Base-by-base conservation (phyloP, 2,888 invertebrate genomes). In the Abrostola tripartita region DNA sequence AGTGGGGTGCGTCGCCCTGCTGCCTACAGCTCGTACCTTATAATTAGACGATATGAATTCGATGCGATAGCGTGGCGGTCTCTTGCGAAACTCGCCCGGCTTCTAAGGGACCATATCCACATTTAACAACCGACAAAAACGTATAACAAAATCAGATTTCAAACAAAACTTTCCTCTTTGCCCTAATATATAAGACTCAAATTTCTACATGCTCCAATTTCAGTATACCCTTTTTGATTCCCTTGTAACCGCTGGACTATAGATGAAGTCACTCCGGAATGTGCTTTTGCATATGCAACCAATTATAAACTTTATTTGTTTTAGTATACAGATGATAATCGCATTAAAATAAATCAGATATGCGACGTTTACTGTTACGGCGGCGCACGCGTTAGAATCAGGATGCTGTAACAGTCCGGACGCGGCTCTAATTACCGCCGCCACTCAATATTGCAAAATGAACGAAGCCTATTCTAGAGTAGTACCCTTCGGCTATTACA, bases 1-100 rank as follows among this genome's bases (percentile, higher is more conserved):
- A 81, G 76, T 55, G 76, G 78, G 70, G 78, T 78, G 77, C 81
- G 82, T 80, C 80, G 81, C 74, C 61, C 83, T 81, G 81, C 83
- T 79, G 65, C 73, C 84, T 82, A 85, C 87, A 81, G 42, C 83
- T 89, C 88, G 82, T 90, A 90, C 91, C 92, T 90, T 92, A 91
- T 93, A 93, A 94, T 94, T 94, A 94, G 90, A 89, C 88, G 89
- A 92, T 93, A 93, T 93, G 92, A 91, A 91, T 92, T 91, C 90
- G 91, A 92, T 88, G 89, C 90, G 91, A 92, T 93, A 90, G 87
- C 90, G 88, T 86, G 84, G 88, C 89, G 85, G 88, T 86, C 87
- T 88, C 91, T 94, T 93, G 89, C 93, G 90, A 93, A 94, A 94
- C 92, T 86, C 79, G 87, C 88, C 88, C 87, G 85, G 87, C 88